Conservation (phyloP, 2,888 invertebrate species). For the Polylopha cassiicola region DNA sequence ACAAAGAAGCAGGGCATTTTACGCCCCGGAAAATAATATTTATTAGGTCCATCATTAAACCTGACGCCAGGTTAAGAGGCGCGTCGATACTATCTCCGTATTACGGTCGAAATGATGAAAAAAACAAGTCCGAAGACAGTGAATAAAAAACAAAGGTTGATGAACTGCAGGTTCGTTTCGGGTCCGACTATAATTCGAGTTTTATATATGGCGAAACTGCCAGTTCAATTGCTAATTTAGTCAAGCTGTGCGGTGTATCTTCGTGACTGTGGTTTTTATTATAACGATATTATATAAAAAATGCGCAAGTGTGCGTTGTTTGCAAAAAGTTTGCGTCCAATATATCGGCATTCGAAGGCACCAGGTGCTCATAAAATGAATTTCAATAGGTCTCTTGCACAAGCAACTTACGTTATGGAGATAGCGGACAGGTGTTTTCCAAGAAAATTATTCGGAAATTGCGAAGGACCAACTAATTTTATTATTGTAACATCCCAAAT, state of each 20-base stretch:
- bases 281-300: too few species aligned
- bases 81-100: constrained; percentile 4
- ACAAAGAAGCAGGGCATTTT: constrained; percentile 11
- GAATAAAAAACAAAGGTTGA: constrained; percentile 19
- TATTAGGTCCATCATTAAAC: constrained; percentile 17
- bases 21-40: constrained; percentile 14
- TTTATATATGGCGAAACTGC: constrained; percentile 2
- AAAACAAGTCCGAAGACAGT: constrained; percentile 9
- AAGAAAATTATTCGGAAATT: not conserved
- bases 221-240: constrained; percentile 9
- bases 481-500: too few species aligned
- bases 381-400: constrained; percentile 29
- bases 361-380: constrained; percentile 42
- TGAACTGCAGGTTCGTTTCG: constrained; percentile 17
- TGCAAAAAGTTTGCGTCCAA: constrained; percentile 7
- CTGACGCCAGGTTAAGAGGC: constrained; percentile 15
- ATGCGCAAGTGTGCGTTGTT: too few species aligned
- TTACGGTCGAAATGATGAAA: not conserved
- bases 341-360: constrained; percentile 14
- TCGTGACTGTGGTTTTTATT: too few species aligned
- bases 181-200: constrained; percentile 8
- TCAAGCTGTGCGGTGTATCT: too few species aligned
- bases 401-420: constrained; percentile 8
- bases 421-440: constrained; percentile 28
- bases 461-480: too few species aligned